Conservation (phyloP, 2,113 vertebrate genomes). For the Bubo blakistoni region DNA sequence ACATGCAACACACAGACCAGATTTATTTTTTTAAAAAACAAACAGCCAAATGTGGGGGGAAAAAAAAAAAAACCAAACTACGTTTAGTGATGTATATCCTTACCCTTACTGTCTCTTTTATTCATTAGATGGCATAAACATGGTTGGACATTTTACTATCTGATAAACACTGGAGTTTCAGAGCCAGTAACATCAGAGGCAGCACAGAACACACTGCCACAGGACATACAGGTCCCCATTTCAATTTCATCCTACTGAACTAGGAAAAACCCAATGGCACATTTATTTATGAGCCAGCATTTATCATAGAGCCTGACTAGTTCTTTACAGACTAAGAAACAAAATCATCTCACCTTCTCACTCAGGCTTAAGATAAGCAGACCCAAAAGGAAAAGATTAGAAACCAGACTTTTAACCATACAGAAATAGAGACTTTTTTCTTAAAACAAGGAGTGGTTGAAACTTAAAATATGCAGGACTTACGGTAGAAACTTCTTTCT, state of each 20-base stretch:
- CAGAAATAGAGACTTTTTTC: not conserved
- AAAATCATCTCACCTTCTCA: not conserved
- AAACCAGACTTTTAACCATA: not conserved
- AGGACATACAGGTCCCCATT: not conserved
- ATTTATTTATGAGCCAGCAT: not conserved
- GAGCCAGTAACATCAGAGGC: not conserved
- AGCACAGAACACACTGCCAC: not conserved
- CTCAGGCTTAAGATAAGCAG: not conserved
- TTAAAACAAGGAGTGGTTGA: not conserved
- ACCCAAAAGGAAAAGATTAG: not conserved
- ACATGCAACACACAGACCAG: not conserved
- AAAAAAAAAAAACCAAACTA: not conserved
- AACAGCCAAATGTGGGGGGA: not conserved
- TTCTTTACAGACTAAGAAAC: not conserved
- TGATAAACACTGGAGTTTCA: not conserved
- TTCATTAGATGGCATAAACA: not conserved
- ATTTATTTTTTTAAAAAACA: not conserved
- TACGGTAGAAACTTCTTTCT: constrained; percentile 96
- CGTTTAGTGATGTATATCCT: not conserved
- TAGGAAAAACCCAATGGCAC: not conserved
- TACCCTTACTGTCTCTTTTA: not conserved
- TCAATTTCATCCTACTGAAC: not conserved
- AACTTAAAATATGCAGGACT: constrained; percentile 65
- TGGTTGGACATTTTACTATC: not conserved
- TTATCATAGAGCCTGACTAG: not conserved